Percentiles rank a stretch among this genome's conserved stretches.
phyloP scores from a whole-genome alignment of 2,113 vertebrate genomes.

The Chloebia gouldiae region DNA sequence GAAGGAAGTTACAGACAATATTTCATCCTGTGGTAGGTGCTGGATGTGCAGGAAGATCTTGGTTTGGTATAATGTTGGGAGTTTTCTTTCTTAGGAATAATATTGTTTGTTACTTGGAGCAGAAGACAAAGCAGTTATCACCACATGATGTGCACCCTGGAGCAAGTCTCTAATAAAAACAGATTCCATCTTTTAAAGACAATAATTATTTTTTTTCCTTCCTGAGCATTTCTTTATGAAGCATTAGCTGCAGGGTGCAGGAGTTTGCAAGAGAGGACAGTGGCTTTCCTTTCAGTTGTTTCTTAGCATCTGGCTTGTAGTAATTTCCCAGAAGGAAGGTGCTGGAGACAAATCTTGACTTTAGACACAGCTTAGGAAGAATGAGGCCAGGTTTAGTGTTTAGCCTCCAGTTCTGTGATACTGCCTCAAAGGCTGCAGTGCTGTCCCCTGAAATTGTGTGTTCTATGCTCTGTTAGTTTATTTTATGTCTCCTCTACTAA shows the following conservation, averaged over 20 bases:
- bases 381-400: not conserved
- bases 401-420: not conserved
- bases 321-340: not conserved
- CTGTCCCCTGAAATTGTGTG: not conserved
- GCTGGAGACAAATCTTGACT: not conserved
- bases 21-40: not conserved
- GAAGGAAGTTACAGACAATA: not conserved
- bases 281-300: not conserved
- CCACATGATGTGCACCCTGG: slow-evolving; percentile 24
- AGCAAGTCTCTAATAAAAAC: slow-evolving; percentile 43
- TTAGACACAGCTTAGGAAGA: not conserved
- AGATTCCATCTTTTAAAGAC: slow-evolving; percentile 1
- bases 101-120: slow-evolving; percentile 38
- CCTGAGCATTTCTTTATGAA: not conserved
- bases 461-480: not conserved
- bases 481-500: not conserved
- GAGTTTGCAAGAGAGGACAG: not conserved
- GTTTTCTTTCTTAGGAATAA: slow-evolving; percentile 37
- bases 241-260: not conserved
- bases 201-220: not conserved
- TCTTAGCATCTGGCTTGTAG: not conserved
- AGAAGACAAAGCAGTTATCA: slow-evolving; percentile 20
- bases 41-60: not conserved
- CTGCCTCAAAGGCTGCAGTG: not conserved
- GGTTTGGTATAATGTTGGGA: not conserved